These are phyloP conservation scores for Agrochola lychnidis DNA, from an alignment of 2,888 invertebrate genomes.

Conservation along the genomic window DNA sequence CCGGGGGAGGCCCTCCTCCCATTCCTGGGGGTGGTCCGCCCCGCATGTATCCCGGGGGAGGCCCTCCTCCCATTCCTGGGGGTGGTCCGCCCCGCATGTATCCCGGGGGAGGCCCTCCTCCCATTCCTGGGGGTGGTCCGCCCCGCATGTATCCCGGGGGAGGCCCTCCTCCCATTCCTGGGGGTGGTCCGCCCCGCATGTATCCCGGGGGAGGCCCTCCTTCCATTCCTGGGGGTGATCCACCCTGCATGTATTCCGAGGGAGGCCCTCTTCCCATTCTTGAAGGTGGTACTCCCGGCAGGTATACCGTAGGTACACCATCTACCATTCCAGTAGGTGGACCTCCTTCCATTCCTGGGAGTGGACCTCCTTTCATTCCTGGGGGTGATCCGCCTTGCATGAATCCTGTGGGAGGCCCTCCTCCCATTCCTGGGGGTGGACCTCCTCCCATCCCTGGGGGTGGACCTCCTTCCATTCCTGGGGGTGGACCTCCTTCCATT, in stretches of 20 bases:
- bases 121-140: not conserved
- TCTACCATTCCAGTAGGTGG: too few species aligned
- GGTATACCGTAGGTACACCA: too few species aligned
- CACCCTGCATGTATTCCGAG: not conserved
- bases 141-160: not conserved
- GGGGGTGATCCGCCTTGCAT: too few species aligned
- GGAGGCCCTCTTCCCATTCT: not conserved
- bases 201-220: too few species aligned
- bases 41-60: not conserved
- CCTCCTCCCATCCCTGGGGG: not conserved
- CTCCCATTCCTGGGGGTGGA: too few species aligned
- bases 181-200: too few species aligned
- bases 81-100: not conserved
- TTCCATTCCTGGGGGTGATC: not conserved
- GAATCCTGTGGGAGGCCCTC: too few species aligned
- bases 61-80: not conserved
- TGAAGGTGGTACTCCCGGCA: not conserved
- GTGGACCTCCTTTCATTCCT: not conserved
- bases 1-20: not conserved
- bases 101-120: not conserved
- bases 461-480: not conserved
- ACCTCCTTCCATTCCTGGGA: not conserved
- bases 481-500: not conserved
- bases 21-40: not conserved
- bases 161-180: not conserved